A percentile compares a stretch with the other conserved stretches of the same genome.
phyloP scores from a whole-genome alignment of 2,113 vertebrate genomes.

The Butorides virescens region DNA sequence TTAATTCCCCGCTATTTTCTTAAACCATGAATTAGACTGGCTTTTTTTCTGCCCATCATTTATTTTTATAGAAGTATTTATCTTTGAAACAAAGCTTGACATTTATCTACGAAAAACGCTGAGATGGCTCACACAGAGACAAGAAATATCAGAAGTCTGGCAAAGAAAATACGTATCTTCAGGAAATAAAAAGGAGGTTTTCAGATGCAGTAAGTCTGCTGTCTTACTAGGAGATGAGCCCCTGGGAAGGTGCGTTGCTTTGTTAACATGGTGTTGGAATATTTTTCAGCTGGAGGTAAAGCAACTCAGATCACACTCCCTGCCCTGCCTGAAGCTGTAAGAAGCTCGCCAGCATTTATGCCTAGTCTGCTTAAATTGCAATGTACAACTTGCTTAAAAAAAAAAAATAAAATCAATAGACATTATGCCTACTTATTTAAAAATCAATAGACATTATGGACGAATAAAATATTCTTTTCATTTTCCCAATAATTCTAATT shows the following conservation, averaged over 20 bases:
- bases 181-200: neutral
- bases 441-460: constrained; percentile 27
- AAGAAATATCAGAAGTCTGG: neutral
- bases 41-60: neutral
- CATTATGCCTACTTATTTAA: neutral
- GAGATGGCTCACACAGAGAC: neutral
- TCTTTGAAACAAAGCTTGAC: neutral
- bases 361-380: neutral
- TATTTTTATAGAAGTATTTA: neutral
- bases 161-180: neutral
- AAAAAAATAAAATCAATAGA: constrained; percentile 1
- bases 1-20: neutral
- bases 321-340: neutral
- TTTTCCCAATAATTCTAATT: constrained; percentile 10
- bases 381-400: neutral
- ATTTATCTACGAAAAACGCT: neutral
- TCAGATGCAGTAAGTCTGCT: neutral
- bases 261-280: neutral
- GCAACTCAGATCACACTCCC: neutral
- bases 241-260: neutral
- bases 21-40: neutral
- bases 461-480: constrained; percentile 30
- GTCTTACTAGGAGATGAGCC: neutral
- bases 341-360: neutral
- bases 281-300: neutral